Conservation (phyloP, 2,113 vertebrate genomes). For the Platycercus adscitus region DNA sequence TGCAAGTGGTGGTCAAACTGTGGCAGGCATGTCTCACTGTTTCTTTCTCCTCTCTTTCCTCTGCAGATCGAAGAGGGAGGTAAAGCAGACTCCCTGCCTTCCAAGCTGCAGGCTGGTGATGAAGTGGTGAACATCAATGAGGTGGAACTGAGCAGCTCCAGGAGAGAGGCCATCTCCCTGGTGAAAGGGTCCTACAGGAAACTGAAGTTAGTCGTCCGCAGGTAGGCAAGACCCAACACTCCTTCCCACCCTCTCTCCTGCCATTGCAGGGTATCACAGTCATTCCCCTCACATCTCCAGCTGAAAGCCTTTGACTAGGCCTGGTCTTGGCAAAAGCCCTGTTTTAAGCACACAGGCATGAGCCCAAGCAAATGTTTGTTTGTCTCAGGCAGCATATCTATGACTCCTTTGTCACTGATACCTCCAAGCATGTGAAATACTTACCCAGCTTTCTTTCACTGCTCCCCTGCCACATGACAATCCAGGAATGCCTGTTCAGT, state of each 20-base stretch:
- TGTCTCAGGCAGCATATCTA: neutral
- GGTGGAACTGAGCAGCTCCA: slow-evolving; percentile 86
- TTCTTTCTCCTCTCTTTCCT: slow-evolving; percentile 11
- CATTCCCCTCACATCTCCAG: neutral
- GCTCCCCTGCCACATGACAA: neutral
- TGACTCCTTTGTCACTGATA: neutral
- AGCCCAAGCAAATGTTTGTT: neutral
- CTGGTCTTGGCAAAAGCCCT: neutral
- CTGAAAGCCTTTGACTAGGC: neutral
- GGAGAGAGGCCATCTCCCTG: slow-evolving; percentile 89
- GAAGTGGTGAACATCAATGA: slow-evolving; percentile 90
- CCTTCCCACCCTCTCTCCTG: neutral
- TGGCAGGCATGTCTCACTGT: neutral
- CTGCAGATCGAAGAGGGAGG: slow-evolving; percentile 88
- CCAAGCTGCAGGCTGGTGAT: slow-evolving; percentile 85
- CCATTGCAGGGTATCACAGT: neutral
- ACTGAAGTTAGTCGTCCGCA: slow-evolving; percentile 86
- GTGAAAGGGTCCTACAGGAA: slow-evolving; percentile 93
- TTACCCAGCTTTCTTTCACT: neutral
- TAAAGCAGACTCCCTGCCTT: slow-evolving; percentile 80
- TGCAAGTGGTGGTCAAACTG: neutral
- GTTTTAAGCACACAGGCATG: neutral
- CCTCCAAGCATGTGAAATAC: neutral
- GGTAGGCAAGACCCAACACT: slow-evolving; percentile 72
- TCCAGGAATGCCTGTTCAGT: neutral